Evolutionary conservation across 2,113 vertebrate genomes (phyloP), one percentile per base, ranked within the genome.

Genomic region (Anthoscopus minutus): DNA sequence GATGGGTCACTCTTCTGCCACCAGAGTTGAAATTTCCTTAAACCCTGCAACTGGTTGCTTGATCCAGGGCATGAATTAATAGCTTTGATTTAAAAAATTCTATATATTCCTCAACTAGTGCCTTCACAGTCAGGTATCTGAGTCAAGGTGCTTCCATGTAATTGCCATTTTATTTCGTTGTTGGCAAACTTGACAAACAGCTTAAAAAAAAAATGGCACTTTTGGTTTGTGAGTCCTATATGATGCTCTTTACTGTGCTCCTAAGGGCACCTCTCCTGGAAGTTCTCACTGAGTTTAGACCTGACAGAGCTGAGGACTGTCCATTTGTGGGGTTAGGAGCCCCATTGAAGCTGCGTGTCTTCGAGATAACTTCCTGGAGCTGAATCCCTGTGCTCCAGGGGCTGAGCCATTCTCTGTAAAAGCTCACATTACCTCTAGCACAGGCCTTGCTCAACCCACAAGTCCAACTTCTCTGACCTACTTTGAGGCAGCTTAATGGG

Each of bases 401-500:
- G 27, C 57, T 42, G 35, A 40, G 20, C 50, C 1, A 0, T 25
- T 45, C 69, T 45, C 54, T 48, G 15, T 38, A 11, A 70, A 37
- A 72, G 31, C 33, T 80, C 27, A 6, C 10, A 1, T 48, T 42
- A 24, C 61, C 70, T 67, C 74, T 54, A 44, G 62, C 33, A 38
- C 79, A 65, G 64, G 37, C 64, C 65, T 89, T 90, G 56, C 84
- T 92, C 80, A 93, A n/a, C 60, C 74, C 84, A 45, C 10, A 74
- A 79, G 54, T 94, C 65, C 25, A 9, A 10, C 62, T 86, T 77
- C 72, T 90, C 67, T 86, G 56, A 74, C 64, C 78, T 92, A 42
- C 81, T 96, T 53, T 85, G 61, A 83, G 40, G 69, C 92, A 78
- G 58, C 86, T 91, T 54, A 65, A 74, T 96, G 94, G 57, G 94